These are phyloP conservation scores for Cygnus atratus DNA, from an alignment of 2,113 vertebrate genomes.

Conservation along the genomic window DNA sequence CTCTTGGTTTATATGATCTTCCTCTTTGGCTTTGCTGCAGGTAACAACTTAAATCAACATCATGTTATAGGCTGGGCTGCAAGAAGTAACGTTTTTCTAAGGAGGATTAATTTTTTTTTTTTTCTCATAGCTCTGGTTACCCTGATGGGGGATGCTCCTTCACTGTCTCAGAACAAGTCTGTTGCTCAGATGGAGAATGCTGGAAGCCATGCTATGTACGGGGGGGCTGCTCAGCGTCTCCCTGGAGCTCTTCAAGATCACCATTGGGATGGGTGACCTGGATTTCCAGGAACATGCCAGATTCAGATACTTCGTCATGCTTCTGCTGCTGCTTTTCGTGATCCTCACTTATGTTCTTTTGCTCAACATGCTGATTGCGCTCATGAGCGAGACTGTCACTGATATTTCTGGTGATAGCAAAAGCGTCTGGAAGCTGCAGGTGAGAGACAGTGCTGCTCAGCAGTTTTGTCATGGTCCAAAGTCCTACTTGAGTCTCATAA, in stretches of 20 bases:
- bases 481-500: not conserved
- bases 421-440: conserved; percentile 95
- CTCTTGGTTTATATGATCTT: conserved; percentile 92
- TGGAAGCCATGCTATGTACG: conserved; percentile 58
- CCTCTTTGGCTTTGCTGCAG: conserved; percentile 94
- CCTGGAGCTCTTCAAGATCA: conserved; percentile 95
- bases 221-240: conserved; percentile 79
- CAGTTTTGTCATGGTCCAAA: not conserved
- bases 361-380: conserved; percentile 96
- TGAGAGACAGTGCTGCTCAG: conserved; percentile 6
- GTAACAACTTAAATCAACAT: conserved; percentile 65
- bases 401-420: conserved; percentile 80
- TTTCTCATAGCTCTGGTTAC: conserved; percentile 83
- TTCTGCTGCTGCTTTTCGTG: conserved; percentile 90
- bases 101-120: not conserved
- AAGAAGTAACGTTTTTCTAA: not conserved
- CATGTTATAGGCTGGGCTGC: not conserved
- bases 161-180: not conserved
- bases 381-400: conserved; percentile 92
- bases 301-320: conserved; percentile 85
- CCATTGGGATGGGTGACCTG: conserved; percentile 97
- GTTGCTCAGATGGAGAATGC: not conserved
- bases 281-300: conserved; percentile 86
- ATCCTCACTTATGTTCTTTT: conserved; percentile 93
- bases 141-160: conserved; percentile 75